Evolutionary conservation across 2,888 invertebrate genomes (phyloP), one percentile per base, ranked within the genome.

Genomic region (Arge pagana): DNA sequence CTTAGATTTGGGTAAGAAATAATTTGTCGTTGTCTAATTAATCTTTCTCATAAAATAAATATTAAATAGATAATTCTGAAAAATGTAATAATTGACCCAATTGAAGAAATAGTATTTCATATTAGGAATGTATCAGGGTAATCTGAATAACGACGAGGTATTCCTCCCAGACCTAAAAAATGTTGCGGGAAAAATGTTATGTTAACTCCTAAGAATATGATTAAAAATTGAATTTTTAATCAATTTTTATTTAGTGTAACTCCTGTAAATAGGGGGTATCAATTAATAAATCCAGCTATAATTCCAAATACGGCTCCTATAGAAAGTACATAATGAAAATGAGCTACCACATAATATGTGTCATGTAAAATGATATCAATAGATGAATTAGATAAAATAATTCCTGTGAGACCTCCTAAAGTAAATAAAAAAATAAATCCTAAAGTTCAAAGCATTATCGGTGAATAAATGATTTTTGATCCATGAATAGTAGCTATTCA

Each of bases 291-390:
- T 62, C 88, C 87, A 28, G 81, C 85, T 79, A 90, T 83, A 82
- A 90, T 87, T 33, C 87, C 84, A 81, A 89, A 90, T 65, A 90
- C 87, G 3, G 89, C 88, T 60, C 88, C 89, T 79, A 90, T 88
- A 3, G 87, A 88, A 67, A 90, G 64, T 1, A 90, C 89, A 82
- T 90, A 90, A 72, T 90, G 89, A 66, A 90, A 91, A 75, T 90
- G 89, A 3, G 87, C 89, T 26, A 90, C 89, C 43, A 90, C 89
- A 82, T 90, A 91, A 73, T 90, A 90, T n/a, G 89, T 89, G 70
- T 90, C 90, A 78, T 90, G 89, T 8, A 90, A 58, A 54, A 85
- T 80, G 77, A 89, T 85, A 81, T 90, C 90, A 79, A 90, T 80
- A 10, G 87, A 88, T 21, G 88, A 87, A 71, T 89, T 89, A 54